These are phyloP conservation scores for Coccyzus lansbergi DNA, from an alignment of 2,797 vertebrate species.

Conservation along the genomic window DNA sequence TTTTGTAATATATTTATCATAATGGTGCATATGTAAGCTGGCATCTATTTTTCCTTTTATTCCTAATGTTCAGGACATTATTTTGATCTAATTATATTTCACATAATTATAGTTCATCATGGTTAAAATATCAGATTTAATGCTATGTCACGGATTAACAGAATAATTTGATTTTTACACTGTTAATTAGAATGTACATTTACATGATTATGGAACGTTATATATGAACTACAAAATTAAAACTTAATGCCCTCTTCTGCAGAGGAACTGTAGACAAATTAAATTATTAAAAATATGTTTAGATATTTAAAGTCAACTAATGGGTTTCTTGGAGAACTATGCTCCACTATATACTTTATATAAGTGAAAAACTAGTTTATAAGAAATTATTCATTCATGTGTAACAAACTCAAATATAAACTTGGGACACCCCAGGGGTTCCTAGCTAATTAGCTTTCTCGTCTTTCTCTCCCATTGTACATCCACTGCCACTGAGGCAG, in stretches of 20 bases:
- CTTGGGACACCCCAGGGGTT: background rate
- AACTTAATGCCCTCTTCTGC: background rate
- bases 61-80: constrained; percentile 26
- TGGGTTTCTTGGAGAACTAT: background rate
- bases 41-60: constrained; percentile 18
- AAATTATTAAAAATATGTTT: background rate
- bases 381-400: background rate
- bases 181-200: constrained; percentile 50
- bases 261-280: background rate
- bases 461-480: background rate
- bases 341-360: background rate
- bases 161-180: constrained; percentile 55
- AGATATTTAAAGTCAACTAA: background rate
- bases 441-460: background rate
- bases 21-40: background rate
- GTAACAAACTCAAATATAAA: background rate
- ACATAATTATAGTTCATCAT: constrained; percentile 51
- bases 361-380: background rate
- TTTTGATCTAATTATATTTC: constrained; percentile 56
- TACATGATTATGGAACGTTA: constrained; percentile 35
- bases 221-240: constrained; percentile 42
- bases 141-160: constrained; percentile 23
- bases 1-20: constrained; percentile 24
- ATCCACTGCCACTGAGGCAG: background rate
- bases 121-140: constrained; percentile 59